phyloP scores from a whole-genome alignment of 2,888 invertebrate species.

The Leptinotarsa tumamoca region DNA sequence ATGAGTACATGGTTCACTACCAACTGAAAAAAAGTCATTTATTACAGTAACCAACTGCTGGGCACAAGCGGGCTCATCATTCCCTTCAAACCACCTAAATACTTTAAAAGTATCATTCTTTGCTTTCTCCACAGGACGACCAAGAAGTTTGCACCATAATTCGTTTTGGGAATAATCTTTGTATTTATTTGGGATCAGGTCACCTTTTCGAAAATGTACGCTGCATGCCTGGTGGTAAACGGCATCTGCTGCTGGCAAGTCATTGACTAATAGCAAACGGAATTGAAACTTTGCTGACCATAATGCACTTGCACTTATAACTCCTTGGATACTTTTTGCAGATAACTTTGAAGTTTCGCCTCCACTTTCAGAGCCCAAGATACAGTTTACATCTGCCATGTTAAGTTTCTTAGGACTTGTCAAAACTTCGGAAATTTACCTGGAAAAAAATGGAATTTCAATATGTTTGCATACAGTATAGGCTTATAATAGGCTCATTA shows the following conservation, averaged over 20 bases:
- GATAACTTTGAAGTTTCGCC: no score
- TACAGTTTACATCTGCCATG: no score
- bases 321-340: no score
- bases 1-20: not conserved
- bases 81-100: not conserved
- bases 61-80: not conserved
- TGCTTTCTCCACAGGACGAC: not conserved
- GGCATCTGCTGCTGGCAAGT: constrained; percentile 4
- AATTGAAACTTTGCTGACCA: not conserved
- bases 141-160: not conserved
- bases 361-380: no score
- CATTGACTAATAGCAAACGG: not conserved
- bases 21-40: not conserved
- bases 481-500: no score
- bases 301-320: not conserved
- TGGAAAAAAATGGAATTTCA: no score
- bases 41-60: not conserved
- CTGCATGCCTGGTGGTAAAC: constrained; percentile 7
- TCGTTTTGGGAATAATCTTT: not conserved
- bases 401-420: no score
- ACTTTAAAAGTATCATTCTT: not conserved
- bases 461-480: no score
- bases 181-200: not conserved
- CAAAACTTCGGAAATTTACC: no score
- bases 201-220: not conserved